These are phyloP conservation scores for Nebria brevicollis DNA, from an alignment of 2,888 invertebrate genomes.

Conservation along the genomic window DNA sequence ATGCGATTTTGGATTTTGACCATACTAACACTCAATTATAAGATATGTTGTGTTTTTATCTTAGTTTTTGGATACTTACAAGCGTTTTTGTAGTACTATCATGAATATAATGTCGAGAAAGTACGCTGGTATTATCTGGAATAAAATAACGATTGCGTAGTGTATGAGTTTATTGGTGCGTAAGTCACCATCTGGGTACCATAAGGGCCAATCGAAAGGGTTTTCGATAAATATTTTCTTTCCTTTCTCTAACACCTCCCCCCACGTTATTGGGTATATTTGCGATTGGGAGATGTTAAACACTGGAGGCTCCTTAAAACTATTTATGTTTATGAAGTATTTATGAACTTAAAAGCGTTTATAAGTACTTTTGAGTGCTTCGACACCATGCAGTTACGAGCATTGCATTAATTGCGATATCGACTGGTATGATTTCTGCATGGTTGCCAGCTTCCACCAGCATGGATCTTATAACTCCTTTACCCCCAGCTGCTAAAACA, in stretches of 20 bases:
- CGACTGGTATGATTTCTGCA: constrained; percentile 77
- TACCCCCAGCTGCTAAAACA: constrained; percentile 76
- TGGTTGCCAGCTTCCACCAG: constrained; percentile 70
- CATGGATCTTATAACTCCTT: constrained; percentile 81
- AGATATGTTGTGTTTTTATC: no score
- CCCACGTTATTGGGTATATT: constrained; percentile 82
- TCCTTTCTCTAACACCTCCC: constrained; percentile 76
- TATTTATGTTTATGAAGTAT: constrained; percentile 51
- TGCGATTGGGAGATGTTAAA: constrained; percentile 84
- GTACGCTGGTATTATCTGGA: constrained; percentile 79
- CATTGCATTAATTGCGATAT: constrained; percentile 78
- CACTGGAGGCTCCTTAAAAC: constrained; percentile 67
- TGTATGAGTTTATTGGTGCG: constrained; percentile 74
- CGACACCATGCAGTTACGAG: constrained; percentile 75
- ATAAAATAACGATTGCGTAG: constrained; percentile 71
- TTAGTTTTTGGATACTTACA: constrained; percentile 69
- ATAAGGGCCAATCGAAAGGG: constrained; percentile 77
- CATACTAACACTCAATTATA: constrained; percentile 61
- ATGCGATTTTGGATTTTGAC: constrained; percentile 70
- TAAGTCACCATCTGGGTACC: constrained; percentile 78
- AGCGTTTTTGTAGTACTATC: constrained; percentile 76
- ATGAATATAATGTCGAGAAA: constrained; percentile 74
- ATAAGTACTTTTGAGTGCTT: constrained; percentile 52
- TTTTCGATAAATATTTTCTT: constrained; percentile 68
- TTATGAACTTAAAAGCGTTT: background rate